phyloP scores from a whole-genome alignment of 2,797 vertebrate species.

The Poecile montanus region DNA sequence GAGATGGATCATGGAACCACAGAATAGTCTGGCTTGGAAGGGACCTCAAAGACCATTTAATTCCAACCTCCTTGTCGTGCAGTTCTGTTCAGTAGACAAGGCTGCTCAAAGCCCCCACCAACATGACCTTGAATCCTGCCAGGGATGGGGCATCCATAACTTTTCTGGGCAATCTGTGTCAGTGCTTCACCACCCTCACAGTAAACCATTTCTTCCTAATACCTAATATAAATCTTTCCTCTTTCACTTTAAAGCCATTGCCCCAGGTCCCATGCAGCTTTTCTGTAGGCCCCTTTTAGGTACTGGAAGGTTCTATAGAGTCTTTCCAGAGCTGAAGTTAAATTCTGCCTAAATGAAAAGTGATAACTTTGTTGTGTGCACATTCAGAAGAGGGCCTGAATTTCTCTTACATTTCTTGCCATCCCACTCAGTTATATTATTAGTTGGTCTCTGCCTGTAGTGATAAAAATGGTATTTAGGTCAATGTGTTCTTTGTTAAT shows the following conservation, averaged over 20 bases:
- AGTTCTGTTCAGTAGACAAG: background rate
- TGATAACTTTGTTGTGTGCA: background rate
- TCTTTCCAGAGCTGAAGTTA: background rate
- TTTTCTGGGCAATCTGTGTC: background rate
- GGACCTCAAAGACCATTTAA: background rate
- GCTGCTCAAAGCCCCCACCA: background rate
- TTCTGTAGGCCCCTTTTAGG: background rate
- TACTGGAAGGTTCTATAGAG: background rate
- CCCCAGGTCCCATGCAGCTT: background rate
- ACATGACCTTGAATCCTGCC: background rate
- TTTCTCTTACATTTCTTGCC: background rate
- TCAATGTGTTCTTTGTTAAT: slow-evolving; percentile 63
- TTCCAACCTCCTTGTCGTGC: background rate
- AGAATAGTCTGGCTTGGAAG: background rate
- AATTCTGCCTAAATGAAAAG: background rate
- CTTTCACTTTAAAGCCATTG: background rate
- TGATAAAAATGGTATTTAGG: slow-evolving; percentile 43
- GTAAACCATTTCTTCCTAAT: background rate
- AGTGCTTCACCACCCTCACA: background rate
- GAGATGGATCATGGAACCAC: background rate
- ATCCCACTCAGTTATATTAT: background rate
- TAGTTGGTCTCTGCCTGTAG: background rate
- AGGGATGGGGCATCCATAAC: background rate
- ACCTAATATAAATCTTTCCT: background rate
- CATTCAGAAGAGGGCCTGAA: background rate